Evolutionary conservation across 1,140 invertebrate species (phyloP).

Genomic region (Drosophila nannoptera): DNA sequence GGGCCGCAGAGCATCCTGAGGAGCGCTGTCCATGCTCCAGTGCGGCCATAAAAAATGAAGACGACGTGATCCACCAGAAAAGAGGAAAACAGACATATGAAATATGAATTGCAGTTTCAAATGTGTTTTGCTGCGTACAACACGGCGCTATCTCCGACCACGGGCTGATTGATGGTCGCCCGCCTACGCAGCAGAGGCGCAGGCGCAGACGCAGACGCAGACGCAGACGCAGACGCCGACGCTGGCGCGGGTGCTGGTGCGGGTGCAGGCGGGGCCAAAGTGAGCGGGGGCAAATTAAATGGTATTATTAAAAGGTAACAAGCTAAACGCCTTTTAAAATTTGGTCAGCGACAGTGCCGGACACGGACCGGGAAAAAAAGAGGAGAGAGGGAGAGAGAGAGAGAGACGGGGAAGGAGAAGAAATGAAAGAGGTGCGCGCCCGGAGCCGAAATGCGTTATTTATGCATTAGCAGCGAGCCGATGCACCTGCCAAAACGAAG

Average conservation of each 20-base stretch:
- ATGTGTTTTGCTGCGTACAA: conserved; percentile 23
- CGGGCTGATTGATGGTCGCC: conserved; percentile 69
- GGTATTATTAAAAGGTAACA: conserved; percentile 77
- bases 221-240: too few species aligned
- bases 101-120: conserved; percentile 67
- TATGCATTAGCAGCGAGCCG: conserved; percentile 63
- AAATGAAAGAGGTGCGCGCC: conserved; percentile 30
- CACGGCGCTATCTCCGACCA: conserved; percentile 54
- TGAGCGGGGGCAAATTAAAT: conserved; percentile 68
- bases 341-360: conserved; percentile 53
- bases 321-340: conserved; percentile 76
- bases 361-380: conserved; percentile 14
- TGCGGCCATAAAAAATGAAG: conserved; percentile 62
- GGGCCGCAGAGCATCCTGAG: background rate
- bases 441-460: conserved; percentile 54
- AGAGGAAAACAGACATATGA: conserved; percentile 50
- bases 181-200: conserved; percentile 56
- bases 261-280: conserved; percentile 39
- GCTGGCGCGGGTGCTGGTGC: too few species aligned
- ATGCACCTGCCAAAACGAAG: conserved; percentile 68
- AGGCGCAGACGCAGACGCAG: too few species aligned
- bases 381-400: background rate
- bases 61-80: conserved; percentile 51
- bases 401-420: background rate
- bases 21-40: conserved; percentile 50